phyloP scores from a whole-genome alignment of 2,797 vertebrate species.

The Todus mexicanus region DNA sequence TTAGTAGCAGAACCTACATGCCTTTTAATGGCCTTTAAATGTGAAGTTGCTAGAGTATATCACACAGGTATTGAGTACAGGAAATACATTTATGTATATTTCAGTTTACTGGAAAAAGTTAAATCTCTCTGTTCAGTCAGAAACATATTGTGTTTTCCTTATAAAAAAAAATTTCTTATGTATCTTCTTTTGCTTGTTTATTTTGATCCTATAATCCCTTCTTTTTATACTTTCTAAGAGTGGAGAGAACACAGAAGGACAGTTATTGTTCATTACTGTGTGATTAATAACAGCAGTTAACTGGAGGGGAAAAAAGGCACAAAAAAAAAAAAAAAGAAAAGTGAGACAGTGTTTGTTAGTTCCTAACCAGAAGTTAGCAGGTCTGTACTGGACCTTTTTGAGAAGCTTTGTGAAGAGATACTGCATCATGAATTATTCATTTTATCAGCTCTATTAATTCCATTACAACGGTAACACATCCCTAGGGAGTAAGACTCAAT shows the following conservation, averaged over 20 bases:
- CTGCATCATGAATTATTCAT: slow-evolving; percentile 13
- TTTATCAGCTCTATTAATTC: slow-evolving; percentile 53
- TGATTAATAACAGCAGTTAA: neutral
- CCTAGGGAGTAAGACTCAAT: neutral
- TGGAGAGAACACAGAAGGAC: neutral
- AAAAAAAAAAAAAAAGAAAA: neutral
- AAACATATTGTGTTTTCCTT: neutral
- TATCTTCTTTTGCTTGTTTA: neutral
- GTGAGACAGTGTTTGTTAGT: neutral
- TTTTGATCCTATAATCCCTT: neutral
- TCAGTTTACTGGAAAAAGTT: neutral
- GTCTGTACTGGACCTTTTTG: neutral
- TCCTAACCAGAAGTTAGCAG: neutral
- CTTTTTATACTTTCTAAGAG: neutral
- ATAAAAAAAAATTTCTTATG: neutral
- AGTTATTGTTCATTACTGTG: neutral
- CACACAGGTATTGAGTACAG: neutral
- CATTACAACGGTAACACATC: neutral
- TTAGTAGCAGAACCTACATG: no score
- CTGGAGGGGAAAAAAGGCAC: neutral
- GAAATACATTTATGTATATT: neutral
- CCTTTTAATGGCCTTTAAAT: neutral
- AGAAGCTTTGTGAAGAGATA: slow-evolving; percentile 21
- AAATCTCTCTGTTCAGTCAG: neutral
- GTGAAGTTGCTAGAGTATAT: neutral